Conservation (phyloP, 92 coral and sea anemone species). For the Parazoanthus darwini region DNA sequence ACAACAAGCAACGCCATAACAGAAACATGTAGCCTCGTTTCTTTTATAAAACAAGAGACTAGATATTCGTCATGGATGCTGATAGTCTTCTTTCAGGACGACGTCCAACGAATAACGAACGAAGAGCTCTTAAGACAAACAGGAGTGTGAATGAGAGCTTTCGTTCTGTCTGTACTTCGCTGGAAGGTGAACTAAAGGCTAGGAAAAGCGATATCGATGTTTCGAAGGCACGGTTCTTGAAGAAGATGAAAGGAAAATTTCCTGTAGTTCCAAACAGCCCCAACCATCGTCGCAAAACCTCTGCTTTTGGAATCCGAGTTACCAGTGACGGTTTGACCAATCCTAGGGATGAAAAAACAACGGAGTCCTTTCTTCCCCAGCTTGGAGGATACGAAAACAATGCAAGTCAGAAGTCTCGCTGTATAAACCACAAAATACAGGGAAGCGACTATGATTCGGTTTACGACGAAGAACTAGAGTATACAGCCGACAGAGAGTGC, state of each 20-base stretch:
- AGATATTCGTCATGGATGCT: background rate
- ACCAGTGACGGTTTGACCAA: background rate
- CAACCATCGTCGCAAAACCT: background rate
- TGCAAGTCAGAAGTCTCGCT: background rate
- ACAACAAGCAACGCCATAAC: background rate
- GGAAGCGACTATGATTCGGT: background rate
- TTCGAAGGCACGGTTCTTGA: conserved; percentile 21
- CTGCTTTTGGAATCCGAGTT: background rate
- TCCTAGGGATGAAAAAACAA: background rate
- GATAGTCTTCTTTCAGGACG: background rate
- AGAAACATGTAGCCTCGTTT: background rate
- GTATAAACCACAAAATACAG: background rate
- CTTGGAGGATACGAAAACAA: background rate
- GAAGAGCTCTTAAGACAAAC: conserved; percentile 9
- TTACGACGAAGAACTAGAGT: background rate
- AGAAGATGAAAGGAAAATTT: background rate
- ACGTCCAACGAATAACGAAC: conserved; percentile 20
- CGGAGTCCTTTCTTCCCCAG: background rate
- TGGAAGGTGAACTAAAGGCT: conserved; percentile 16
- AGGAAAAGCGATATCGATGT: conserved; percentile 10
- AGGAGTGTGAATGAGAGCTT: conserved; percentile 21
- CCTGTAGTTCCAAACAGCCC: background rate
- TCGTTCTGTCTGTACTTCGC: conserved; percentile 15
- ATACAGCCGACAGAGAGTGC: background rate
- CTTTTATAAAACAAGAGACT: background rate